Evolutionary conservation across 1,140 invertebrate genomes (phyloP).

Genomic region (Formica selysi): DNA sequence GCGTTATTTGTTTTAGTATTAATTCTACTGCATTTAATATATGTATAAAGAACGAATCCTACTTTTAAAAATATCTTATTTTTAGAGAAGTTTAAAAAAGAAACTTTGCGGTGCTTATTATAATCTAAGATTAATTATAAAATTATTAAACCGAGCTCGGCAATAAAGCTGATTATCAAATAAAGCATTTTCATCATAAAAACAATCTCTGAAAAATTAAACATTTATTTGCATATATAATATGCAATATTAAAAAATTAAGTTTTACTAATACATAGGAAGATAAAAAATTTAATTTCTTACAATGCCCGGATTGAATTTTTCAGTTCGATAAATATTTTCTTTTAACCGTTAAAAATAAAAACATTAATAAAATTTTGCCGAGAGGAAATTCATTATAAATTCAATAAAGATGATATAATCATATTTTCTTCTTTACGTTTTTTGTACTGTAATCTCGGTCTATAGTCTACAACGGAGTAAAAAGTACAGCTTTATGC

Average conservation of each 20-base stretch:
- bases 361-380: not conserved
- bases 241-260: not conserved
- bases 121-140: not conserved
- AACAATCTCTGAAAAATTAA: not conserved
- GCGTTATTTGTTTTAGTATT: slow-evolving; percentile 17
- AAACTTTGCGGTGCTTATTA: not conserved
- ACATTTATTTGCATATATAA: not conserved
- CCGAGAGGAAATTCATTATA: slow-evolving; percentile 3
- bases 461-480: slow-evolving; percentile 2
- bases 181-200: not conserved
- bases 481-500: slow-evolving; percentile 30
- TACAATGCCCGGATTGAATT: not conserved
- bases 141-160: not conserved
- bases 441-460: slow-evolving; percentile 11
- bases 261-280: not conserved
- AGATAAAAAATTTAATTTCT: not conserved
- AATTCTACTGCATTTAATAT: not conserved
- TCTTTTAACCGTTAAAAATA: not conserved
- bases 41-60: no score
- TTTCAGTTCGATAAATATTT: not conserved
- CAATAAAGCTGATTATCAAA: not conserved
- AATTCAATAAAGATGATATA: slow-evolving; percentile 8
- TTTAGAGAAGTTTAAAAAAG: not conserved
- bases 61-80: no score
- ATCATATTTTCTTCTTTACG: slow-evolving; percentile 9